Evolutionary conservation across 2,888 invertebrate species (phyloP), one percentile per base, ranked within the genome.

Genomic region (Ferdinandea cuprea): DNA sequence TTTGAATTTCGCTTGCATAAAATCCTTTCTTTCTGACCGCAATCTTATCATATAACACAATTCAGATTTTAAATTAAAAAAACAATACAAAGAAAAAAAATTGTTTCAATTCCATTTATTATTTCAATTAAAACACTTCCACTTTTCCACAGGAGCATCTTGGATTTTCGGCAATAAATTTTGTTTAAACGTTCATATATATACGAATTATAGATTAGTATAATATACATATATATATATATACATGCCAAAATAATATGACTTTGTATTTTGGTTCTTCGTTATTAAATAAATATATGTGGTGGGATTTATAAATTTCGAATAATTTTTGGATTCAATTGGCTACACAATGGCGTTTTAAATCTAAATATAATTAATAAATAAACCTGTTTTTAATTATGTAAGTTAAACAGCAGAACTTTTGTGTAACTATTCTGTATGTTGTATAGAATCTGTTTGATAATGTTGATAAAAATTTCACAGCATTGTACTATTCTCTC

Each of bases 101-200:
- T 32, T 52, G 15, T 48, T 13, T 37, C 7, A 48, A 25, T 8
- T 48, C 52, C 32, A 42, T 74, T 74, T 72, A 61, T 42, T 59
- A 19, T 52, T 66, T 74, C 50, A 74, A 74, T 58, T 59, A 74
- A 44, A 74, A 52, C 37, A 56, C 37, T 46, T 63, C 4, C 15
- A n/a, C 35, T 61, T 59, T 40, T 48, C 19, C 11, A 46, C 32
- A 58, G 37, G 42, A 54, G 66, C 71, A 46, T 61, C 63, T 48
- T 35, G 32, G 54, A 35, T 35, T 42, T 56, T 42, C 21, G 32
- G 46, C 46, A 48, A 28, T 42, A 50, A 32, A 56, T 54, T 25
- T 25, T 25, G 19, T 48, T 61, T 37, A 61, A 19, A 32, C 50
- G 9, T 42, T 15, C 32, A 35, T 25, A 35, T 9, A 66, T 13